phyloP scores from a whole-genome alignment of 2,113 vertebrate species.

The Tenrec ecaudatus region DNA sequence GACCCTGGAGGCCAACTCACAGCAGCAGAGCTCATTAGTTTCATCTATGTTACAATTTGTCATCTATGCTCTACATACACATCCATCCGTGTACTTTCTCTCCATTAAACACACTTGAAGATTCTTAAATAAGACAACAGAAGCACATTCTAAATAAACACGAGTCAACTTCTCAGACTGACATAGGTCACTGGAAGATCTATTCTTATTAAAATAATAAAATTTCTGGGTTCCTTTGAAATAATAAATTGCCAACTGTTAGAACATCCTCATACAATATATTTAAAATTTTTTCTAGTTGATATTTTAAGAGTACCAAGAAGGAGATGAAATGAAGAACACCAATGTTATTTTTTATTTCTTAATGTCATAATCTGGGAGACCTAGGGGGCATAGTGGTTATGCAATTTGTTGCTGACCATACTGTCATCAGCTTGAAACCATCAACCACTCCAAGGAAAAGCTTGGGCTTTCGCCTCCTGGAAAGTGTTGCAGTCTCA shows the following conservation, averaged over 20 bases:
- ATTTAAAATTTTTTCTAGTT: not conserved
- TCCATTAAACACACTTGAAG: not conserved
- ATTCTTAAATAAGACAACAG: not conserved
- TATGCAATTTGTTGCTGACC: too few relatives aligned
- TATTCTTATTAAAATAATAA: not conserved
- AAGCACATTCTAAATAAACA: not conserved
- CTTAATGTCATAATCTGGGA: too few relatives aligned
- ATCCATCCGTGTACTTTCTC: not conserved
- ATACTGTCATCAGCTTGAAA: too few relatives aligned
- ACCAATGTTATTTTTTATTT: not conserved
- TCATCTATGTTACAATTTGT: not conserved
- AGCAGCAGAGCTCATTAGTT: not conserved
- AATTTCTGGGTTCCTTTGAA: not conserved
- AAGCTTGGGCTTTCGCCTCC: too few relatives aligned
- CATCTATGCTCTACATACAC: not conserved
- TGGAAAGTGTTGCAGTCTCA: too few relatives aligned
- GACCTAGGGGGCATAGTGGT: too few relatives aligned
- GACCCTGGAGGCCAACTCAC: not conserved
- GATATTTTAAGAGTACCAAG: not conserved
- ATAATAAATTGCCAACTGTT: not conserved
- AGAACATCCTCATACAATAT: not conserved
- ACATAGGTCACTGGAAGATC: not conserved
- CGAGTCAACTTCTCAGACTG: not conserved
- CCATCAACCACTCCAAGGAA: too few relatives aligned
- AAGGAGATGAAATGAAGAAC: not conserved